A percentile compares a stretch with the other conserved stretches of the same genome.
These are phyloP conservation scores for Esox lucius DNA, from an alignment of 2,797 vertebrate species.

Conservation along the genomic window DNA sequence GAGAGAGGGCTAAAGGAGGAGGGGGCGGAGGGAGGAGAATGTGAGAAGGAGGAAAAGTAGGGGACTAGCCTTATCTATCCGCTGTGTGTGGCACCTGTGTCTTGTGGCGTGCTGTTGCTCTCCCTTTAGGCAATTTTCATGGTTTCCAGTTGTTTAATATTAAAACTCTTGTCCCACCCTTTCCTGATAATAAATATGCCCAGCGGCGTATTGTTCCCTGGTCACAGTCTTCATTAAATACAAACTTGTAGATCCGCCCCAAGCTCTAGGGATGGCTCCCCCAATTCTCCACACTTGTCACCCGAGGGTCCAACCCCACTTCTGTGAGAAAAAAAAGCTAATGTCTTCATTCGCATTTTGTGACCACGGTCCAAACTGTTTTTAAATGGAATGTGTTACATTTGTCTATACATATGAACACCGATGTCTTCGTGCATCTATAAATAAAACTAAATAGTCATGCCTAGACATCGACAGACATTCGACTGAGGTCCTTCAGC, in stretches of 20 bases:
- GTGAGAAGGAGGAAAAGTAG: not conserved
- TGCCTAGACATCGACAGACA: not conserved
- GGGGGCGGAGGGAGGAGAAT: not conserved
- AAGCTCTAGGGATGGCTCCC: constrained; percentile 54
- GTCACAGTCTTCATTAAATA: constrained; percentile 68
- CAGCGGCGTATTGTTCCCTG: constrained; percentile 60
- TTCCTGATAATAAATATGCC: constrained; percentile 55
- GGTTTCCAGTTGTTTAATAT: constrained; percentile 67
- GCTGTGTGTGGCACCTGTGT: constrained; percentile 39
- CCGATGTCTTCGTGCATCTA: not conserved
- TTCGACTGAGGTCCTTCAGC: not conserved
- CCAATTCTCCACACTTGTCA: constrained; percentile 51
- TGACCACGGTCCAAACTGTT: not conserved
- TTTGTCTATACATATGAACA: not conserved
- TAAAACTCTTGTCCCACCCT: constrained; percentile 61
- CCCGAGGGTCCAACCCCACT: constrained; percentile 27
- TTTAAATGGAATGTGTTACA: not conserved
- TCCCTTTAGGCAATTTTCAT: constrained; percentile 57
- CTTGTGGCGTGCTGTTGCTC: constrained; percentile 48
- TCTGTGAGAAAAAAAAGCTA: not conserved
- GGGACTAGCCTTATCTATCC: constrained; percentile 41
- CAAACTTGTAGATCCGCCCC: constrained; percentile 50
- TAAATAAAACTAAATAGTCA: not conserved
- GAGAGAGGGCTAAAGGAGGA: not conserved
- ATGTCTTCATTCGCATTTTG: not conserved